phyloP scores from a whole-genome alignment of 2,113 vertebrate genomes.

The Ciconia stormi region DNA sequence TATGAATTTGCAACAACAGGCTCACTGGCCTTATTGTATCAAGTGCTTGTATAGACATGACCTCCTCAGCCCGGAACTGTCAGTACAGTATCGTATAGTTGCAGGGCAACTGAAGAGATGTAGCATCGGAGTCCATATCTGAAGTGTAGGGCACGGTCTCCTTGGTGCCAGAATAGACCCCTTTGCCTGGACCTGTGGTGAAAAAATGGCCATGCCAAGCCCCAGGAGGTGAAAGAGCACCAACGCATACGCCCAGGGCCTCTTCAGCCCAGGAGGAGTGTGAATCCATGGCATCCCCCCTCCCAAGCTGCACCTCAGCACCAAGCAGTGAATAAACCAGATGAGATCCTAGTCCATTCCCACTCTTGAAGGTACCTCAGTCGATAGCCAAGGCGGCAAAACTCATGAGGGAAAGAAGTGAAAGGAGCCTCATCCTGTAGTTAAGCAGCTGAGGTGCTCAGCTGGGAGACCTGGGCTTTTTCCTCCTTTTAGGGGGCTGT shows the following conservation, averaged over 20 bases:
- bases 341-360: background rate
- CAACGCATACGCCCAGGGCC: rapidly evolving
- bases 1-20: background rate
- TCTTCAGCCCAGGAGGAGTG: rapidly evolving
- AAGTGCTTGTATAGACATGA: background rate
- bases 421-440: background rate
- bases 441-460: background rate
- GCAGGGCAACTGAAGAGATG: background rate
- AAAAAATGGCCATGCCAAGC: background rate
- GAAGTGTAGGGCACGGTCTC: background rate
- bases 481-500: background rate
- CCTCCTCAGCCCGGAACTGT: background rate
- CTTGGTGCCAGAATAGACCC: background rate
- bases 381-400: background rate
- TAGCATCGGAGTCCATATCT: background rate
- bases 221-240: background rate
- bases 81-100: background rate
- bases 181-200: background rate
- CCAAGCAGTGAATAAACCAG: background rate
- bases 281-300: background rate
- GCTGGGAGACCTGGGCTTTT: background rate
- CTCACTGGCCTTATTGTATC: background rate
- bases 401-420: background rate
- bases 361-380: background rate
- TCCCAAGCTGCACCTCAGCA: background rate